Evolutionary conservation across 1,140 invertebrate species (phyloP), one percentile per base, ranked within the genome.

Genomic region (Euura saliciscinereae): DNA sequence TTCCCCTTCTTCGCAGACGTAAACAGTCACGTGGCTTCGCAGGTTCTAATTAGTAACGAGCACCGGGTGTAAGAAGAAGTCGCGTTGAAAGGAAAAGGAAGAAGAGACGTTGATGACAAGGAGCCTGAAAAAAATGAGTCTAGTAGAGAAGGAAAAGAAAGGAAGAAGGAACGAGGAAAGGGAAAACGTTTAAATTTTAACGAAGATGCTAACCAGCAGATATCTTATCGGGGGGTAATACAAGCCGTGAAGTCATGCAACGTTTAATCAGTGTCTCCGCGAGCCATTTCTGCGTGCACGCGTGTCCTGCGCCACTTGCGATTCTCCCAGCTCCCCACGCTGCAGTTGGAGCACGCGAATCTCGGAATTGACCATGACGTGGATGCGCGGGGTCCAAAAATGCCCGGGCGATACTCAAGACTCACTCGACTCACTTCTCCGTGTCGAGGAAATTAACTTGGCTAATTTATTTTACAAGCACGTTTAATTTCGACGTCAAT

Each of bases 161-260:
- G 10, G 59, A 70, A 51, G 68, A 44, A 72, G 64, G 68, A 45
- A 72, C 44, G 64, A 70, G 43, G 43, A 46, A 59, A 46, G 5
- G 45, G 59, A 28, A 72, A 68, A 64, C 51, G 69, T 10, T 65
- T 45, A 59, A 59, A 8, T 8, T 59, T 59, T 59, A 59, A 59
- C 51, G 51, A 6, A 59, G 51, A 59, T n/a, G 51, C 6, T 59
- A 59, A 59, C 51, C 51, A 59, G 51, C 51, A 59, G 51, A n/a
- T 59, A 59, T 59, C 51, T 59, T 59, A 59, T 59, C 51, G 13
- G 8, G 10, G 28, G 28, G 28, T 28, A 28, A 28, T 28, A 28
- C 28, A 28, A 28, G 28, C 28, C 28, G 28, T 28, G 28, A 28
- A 28, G 28, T 28, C 28, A 28, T 28, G 28, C 28, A 28, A 28